phyloP scores from a whole-genome alignment of 2,113 vertebrate genomes.

The Ictidomys tridecemlineatus region DNA sequence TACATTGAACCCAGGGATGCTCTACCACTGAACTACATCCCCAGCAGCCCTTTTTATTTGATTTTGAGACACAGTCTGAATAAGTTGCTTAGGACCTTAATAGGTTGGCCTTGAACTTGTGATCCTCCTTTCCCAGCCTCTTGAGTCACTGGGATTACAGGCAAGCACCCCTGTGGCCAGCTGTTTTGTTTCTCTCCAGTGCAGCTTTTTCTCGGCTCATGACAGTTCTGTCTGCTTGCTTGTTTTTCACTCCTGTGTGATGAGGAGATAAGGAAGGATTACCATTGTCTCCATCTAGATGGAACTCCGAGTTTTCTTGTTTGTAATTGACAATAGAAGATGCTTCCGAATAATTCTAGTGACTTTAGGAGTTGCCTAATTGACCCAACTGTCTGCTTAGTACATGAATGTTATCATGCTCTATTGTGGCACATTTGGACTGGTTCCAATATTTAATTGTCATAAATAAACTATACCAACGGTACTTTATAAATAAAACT shows the following conservation, averaged over 20 bases:
- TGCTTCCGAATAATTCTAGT: not conserved
- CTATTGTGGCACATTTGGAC: not conserved
- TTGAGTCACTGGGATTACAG: too few relatives aligned
- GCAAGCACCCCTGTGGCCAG: too few relatives aligned
- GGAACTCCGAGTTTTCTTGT: slow-evolving; percentile 16
- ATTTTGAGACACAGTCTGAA: too few relatives aligned
- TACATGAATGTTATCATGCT: not conserved
- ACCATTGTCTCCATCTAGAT: not conserved
- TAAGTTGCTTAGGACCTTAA: too few relatives aligned
- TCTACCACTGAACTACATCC: too few relatives aligned
- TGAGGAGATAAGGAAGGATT: not conserved
- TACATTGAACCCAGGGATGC: too few relatives aligned
- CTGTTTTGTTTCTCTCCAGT: slow-evolving; percentile 21
- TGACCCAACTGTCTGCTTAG: not conserved
- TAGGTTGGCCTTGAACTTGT: too few relatives aligned
- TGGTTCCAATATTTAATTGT: not conserved
- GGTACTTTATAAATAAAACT: not conserved
- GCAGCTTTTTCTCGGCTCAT: not conserved
- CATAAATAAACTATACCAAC: not conserved
- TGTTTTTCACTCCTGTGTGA: not conserved
- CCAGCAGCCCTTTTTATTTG: too few relatives aligned
- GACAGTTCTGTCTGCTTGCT: not conserved
- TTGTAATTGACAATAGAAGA: not conserved
- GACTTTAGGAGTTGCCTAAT: slow-evolving; percentile 29
- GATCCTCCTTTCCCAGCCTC: too few relatives aligned